Evolutionary conservation across 2,113 vertebrate genomes (phyloP).

Genomic region (Gallinago jamesoni): DNA sequence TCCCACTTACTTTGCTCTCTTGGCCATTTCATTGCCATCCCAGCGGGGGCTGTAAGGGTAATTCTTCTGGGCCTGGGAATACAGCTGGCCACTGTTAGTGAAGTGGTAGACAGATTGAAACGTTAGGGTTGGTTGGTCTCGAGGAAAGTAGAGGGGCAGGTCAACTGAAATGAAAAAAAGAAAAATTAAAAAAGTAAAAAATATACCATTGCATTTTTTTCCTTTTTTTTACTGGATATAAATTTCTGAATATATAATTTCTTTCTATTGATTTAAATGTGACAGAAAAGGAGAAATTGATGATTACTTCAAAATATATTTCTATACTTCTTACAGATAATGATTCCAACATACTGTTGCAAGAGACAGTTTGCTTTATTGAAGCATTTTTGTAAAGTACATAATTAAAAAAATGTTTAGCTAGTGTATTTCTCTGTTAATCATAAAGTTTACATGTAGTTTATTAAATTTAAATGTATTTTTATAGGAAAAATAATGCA

Average conservation of each 20-base stretch:
- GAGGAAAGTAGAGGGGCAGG: conserved; percentile 94
- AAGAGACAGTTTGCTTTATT: background rate
- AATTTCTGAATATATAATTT: background rate
- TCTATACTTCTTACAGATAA: background rate
- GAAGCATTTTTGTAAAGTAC: background rate
- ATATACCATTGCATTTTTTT: background rate
- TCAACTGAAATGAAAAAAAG: conserved; percentile 82
- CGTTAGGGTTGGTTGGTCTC: conserved; percentile 95
- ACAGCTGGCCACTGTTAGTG: conserved; percentile 95
- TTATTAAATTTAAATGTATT: background rate
- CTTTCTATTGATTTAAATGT: background rate
- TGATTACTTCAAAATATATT: background rate
- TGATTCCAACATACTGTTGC: background rate
- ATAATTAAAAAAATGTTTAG: background rate
- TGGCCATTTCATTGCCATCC: conserved; percentile 99
- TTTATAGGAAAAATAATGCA: background rate
- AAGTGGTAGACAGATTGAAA: conserved; percentile 99
- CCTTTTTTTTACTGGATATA: background rate
- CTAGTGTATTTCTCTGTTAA: background rate
- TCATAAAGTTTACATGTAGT: background rate
- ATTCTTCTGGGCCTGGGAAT: conserved; percentile 96
- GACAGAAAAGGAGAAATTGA: background rate
- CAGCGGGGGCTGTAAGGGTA: conserved; percentile 98
- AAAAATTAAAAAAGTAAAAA: background rate
- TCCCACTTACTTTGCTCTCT: conserved; percentile 94